Evolutionary conservation across 2,113 vertebrate species (phyloP).

Genomic region (Sclerurus mexicanus): DNA sequence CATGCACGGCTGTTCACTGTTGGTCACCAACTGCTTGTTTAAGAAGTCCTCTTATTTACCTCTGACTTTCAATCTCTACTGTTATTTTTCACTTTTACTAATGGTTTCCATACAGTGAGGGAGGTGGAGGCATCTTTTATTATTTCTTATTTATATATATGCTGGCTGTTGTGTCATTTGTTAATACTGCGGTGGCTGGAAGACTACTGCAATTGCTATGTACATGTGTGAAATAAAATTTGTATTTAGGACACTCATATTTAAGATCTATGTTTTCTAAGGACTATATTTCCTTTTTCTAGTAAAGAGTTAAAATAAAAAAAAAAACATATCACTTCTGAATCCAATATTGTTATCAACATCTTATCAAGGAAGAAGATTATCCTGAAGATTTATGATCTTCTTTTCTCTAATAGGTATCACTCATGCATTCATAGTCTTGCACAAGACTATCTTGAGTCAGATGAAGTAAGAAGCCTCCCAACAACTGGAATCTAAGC

Average conservation of each 20-base stretch:
- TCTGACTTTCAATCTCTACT: neutral
- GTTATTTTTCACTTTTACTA: neutral
- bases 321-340: neutral
- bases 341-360: neutral
- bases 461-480: neutral
- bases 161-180: neutral
- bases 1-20: fast-evolving
- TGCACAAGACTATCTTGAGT: neutral
- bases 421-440: neutral
- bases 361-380: neutral
- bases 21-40: neutral
- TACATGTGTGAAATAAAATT: neutral
- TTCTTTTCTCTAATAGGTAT: neutral
- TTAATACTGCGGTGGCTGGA: neutral
- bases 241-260: neutral
- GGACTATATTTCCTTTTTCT: neutral
- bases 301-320: neutral
- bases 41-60: neutral
- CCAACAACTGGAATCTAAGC: neutral
- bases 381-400: neutral
- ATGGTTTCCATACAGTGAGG: neutral
- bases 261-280: neutral
- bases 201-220: neutral
- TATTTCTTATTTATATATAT: neutral
- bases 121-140: neutral